phyloP scores from a whole-genome alignment of 2,888 invertebrate species.

The Eupsilia transversa region DNA sequence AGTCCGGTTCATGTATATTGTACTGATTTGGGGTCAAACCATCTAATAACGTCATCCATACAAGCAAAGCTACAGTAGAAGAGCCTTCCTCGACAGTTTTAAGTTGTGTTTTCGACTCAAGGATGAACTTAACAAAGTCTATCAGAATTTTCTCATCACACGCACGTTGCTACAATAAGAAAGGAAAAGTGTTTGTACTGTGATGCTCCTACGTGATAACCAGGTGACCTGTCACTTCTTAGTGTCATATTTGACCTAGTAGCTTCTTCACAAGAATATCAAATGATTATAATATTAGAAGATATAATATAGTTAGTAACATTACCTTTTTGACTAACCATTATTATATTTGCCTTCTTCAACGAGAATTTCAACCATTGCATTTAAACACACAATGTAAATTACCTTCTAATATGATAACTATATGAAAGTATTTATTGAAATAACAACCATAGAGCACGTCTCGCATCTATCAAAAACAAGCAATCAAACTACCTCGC shows the following conservation, averaged over 20 bases:
- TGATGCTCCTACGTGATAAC: conserved; percentile 31
- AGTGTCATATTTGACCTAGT: conserved; percentile 21
- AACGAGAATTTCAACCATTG: background rate
- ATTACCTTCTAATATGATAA: conserved; percentile 33
- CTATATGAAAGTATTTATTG: conserved; percentile 34
- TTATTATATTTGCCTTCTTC: background rate
- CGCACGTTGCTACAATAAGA: conserved; percentile 7
- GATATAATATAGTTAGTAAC: background rate
- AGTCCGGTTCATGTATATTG: background rate
- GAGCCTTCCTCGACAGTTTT: background rate
- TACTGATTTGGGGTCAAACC: background rate
- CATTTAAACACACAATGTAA: background rate
- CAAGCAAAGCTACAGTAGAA: background rate
- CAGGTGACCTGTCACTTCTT: conserved; percentile 11
- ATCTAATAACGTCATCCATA: too few species aligned
- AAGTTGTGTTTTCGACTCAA: background rate
- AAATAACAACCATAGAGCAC: conserved; percentile 19
- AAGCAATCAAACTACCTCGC: conserved; percentile 21
- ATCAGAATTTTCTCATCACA: conserved; percentile 42
- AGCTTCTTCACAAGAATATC: conserved; percentile 19
- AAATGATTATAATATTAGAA: too few species aligned
- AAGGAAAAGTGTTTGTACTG: conserved; percentile 22
- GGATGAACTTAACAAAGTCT: background rate
- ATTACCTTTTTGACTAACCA: background rate
- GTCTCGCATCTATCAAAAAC: conserved; percentile 27